These are phyloP conservation scores for Linurgus olivaceus DNA, from an alignment of 2,797 vertebrate genomes.

Conservation along the genomic window DNA sequence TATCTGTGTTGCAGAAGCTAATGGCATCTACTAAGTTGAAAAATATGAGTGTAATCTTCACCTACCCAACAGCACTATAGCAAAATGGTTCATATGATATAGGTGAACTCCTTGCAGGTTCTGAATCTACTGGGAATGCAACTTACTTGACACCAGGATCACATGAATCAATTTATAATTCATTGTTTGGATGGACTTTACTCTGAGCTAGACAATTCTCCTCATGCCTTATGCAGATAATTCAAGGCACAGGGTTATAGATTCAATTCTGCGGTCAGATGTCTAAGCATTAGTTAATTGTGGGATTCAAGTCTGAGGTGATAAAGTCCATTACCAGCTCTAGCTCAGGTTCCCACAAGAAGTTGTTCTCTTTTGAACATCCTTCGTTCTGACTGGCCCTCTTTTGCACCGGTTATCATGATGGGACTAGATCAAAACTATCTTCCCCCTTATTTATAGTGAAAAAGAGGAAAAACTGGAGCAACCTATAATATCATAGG, in stretches of 20 bases:
- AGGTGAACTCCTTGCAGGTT: not conserved
- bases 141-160: not conserved
- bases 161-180: not conserved
- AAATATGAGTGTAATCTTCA: not conserved
- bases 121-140: not conserved
- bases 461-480: not conserved
- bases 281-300: not conserved
- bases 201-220: not conserved
- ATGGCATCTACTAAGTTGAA: not conserved
- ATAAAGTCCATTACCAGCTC: not conserved
- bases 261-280: not conserved
- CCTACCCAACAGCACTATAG: not conserved
- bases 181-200: not conserved
- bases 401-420: not conserved
- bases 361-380: not conserved
- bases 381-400: not conserved
- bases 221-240: not conserved
- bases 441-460: not conserved
- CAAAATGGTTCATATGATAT: not conserved
- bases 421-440: not conserved
- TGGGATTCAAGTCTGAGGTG: not conserved
- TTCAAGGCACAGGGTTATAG: not conserved
- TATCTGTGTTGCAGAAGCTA: not conserved
- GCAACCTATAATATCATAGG: not conserved
- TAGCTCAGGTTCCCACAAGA: not conserved